phyloP scores from a whole-genome alignment of 2,888 invertebrate genomes.

The Lagria hirta region DNA sequence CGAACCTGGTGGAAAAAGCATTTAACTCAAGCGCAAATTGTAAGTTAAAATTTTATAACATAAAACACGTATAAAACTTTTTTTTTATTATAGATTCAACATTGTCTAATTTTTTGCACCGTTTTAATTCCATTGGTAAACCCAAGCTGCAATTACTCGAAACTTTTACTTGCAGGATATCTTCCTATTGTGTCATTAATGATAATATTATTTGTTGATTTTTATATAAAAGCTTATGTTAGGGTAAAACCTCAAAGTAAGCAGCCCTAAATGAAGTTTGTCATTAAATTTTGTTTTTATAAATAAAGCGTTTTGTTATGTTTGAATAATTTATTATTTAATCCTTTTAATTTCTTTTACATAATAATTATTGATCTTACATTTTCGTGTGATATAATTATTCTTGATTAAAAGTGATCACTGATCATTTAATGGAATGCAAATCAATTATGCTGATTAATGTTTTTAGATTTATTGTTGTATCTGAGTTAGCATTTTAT shows the following conservation, averaged over 20 bases:
- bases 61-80: background rate
- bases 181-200: constrained; percentile 65
- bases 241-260: no score
- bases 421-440: background rate
- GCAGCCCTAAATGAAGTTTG: background rate
- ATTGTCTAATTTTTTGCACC: constrained; percentile 61
- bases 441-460: no score
- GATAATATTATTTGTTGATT: constrained; percentile 63
- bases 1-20: constrained; percentile 80
- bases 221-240: constrained; percentile 64
- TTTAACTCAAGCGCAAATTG: constrained; percentile 76
- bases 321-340: no score
- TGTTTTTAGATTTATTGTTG: no score
- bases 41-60: no score
- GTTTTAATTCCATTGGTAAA: constrained; percentile 52
- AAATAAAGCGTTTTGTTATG: no score
- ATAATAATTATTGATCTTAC: background rate
- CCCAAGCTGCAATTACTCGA: constrained; percentile 59
- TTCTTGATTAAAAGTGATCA: background rate
- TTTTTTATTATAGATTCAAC: constrained; percentile 58
- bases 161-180: constrained; percentile 57
- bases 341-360: no score
- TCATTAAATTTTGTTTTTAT: no score
- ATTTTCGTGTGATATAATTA: background rate
- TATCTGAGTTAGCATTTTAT: no score